Evolutionary conservation across 2,113 vertebrate genomes (phyloP), one percentile per base, ranked within the genome.

Genomic region (Cygnus atratus): DNA sequence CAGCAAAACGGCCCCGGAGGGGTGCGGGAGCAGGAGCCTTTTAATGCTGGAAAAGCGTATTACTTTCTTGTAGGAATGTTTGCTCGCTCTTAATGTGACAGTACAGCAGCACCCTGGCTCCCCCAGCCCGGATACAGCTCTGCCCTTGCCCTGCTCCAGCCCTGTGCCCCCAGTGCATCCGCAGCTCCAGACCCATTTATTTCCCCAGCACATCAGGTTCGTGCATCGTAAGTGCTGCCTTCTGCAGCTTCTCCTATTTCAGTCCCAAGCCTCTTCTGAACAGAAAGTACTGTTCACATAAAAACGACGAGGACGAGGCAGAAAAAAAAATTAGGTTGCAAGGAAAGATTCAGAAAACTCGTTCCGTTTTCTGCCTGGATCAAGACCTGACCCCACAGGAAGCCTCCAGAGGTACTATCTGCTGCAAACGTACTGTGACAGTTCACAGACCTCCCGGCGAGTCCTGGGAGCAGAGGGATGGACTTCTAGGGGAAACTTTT

Each of bases 331-430:
- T 29, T 39, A 88, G 84, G 83, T 43, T 83, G 54, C 14, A 50
- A 83, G 44, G 54, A 79, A 92, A 85, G 58, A 76, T 19, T 67
- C 81, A 83, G 67, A 29, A 28, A 59, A 87, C 67, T 87, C 66
- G 81, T 66, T 94, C 92, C 74, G 50, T 73, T 94, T 95, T 91
- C 63, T 1, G 2, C 26, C 81, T 71, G 72, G 88, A 93, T 96
- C 92, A 96, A 95, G 81, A 90, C 77, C 84, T 37, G 81, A 93
- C 62, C 74, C 86, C 88, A 89, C 70, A n/a, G 92, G 96, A 96
- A 77, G 79, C 78, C 91, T 93, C 95, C 59, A 63, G 95, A 96
- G 91, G 75, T 92, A 84, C 74, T 76, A 11, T 72, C 48, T 82
- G 74, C 70, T 76, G 66, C 84, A 92, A 94, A 87, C 20, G 1